phyloP scores from a whole-genome alignment of 2,113 vertebrate genomes.

The Calyptommatus sinebrachiatus region DNA sequence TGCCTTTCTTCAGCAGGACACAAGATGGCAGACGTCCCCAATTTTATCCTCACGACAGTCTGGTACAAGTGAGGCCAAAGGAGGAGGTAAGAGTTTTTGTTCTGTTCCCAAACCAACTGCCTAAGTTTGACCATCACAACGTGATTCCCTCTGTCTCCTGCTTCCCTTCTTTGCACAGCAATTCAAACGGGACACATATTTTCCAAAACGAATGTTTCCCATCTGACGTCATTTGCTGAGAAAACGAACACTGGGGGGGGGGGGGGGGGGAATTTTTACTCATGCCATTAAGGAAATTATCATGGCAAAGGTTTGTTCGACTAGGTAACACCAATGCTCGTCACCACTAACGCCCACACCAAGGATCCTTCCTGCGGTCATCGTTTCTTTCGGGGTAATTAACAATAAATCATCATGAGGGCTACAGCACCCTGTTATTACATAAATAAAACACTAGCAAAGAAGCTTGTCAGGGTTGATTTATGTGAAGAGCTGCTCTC shows the following conservation, averaged over 20 bases:
- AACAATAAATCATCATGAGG: conserved; percentile 59
- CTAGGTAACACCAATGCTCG: conserved; percentile 9
- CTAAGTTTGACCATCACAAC: too few relatives aligned
- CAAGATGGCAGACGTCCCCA: too few relatives aligned
- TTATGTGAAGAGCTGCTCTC: conserved; percentile 59
- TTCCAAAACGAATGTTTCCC: conserved; percentile 28
- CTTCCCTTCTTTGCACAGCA: accelerated
- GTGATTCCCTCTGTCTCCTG: background rate
- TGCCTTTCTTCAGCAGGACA: too few relatives aligned
- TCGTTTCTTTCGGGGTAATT: conserved; percentile 58
- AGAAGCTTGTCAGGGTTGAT: conserved; percentile 62
- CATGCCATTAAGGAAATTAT: conserved; percentile 14
- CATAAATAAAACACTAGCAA: conserved; percentile 68
- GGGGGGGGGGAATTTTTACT: too few relatives aligned
- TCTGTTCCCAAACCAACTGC: too few relatives aligned
- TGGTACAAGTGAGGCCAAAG: too few relatives aligned
- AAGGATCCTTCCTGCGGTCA: conserved; percentile 23
- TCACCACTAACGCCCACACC: background rate
- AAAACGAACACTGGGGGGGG: conserved; percentile 10
- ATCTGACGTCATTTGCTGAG: conserved; percentile 14
- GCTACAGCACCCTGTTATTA: conserved; percentile 54
- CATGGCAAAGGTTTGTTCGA: conserved; percentile 19
- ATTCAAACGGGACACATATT: background rate
- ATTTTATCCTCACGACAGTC: too few relatives aligned
- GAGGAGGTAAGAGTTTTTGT: too few relatives aligned